Base-by-base conservation (phyloP, 1,140 invertebrate species). In the Drosophila truncata region DNA sequence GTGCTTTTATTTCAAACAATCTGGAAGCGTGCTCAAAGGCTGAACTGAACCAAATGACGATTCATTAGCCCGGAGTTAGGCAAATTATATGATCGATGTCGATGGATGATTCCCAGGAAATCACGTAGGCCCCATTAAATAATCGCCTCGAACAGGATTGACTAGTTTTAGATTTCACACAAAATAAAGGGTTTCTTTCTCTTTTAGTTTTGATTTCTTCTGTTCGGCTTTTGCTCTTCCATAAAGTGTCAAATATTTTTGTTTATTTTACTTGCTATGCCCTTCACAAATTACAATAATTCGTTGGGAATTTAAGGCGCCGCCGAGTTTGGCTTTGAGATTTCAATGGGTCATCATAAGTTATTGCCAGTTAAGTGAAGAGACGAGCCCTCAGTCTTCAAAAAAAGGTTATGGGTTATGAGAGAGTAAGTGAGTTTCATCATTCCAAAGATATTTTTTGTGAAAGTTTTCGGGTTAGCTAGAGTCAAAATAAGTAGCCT, bases 1-100 rank as follows among this genome's bases (percentile, higher is more conserved):
- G 18, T 33, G 31, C 50, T 18, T 18, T 52, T 31, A 63, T 44
- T 49, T 72, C 31, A 37, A 23, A 25, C 57, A 13, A 20, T 62
- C 27, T 33, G 44, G 44, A 60, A 72, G 79, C 82, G 83, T 86
- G 82, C 83, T 69, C 37, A 71, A 37, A 29, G 27, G n/a, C 41
- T 61, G 25, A 61, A 31, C 41, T 61, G 25, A 61, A 31, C 66
- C 42, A 71, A 72, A 71, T 46, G 54, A 50, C 52, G 52, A 72
- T 60, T 87, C 86, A 87, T 90, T 87, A 87, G 76, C 49, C 35
- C 46, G 49, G 47, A 50, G 64, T 78, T 90, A 60, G 60, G 78
- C 84, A 81, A 90, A 85, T 87, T 83, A 78, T 83, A 88, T 86
- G 83, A 86, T 82, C 71, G 80, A 87, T 86, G 83, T 77, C 42